These are phyloP conservation scores for Orussus abietinus DNA, from an alignment of 1,140 invertebrate species.

Conservation along the genomic window DNA sequence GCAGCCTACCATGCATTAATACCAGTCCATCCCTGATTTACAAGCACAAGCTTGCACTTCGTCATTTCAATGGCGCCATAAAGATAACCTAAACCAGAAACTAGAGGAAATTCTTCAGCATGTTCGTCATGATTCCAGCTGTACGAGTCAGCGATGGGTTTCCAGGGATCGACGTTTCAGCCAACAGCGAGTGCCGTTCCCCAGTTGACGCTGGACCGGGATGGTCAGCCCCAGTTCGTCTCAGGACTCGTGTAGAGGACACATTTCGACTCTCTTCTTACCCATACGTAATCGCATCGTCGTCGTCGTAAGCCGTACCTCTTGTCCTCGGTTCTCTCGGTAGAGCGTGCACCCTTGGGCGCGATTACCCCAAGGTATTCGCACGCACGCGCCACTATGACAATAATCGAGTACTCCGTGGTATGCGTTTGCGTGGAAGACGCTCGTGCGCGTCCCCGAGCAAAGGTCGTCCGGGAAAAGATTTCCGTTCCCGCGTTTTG, in stretches of 20 bases:
- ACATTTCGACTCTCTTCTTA: conserved; percentile 16
- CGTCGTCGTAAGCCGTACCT: conserved; percentile 29
- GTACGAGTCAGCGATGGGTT: conserved; percentile 63
- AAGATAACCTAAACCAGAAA: no score
- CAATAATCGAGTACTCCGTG: conserved; percentile 42
- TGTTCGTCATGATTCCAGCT: conserved; percentile 60
- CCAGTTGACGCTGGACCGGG: conserved; percentile 58
- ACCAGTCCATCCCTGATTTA: no score
- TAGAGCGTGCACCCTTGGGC: conserved; percentile 26
- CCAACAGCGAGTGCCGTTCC: conserved; percentile 50
- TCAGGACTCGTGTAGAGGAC: conserved; percentile 62
- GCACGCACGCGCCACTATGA: conserved; percentile 41
- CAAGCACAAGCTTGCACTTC: no score
- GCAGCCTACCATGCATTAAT: not conserved
- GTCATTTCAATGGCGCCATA: no score
- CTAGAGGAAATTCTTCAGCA: no score
- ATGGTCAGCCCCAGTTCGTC: conserved; percentile 66
- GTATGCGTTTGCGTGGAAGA: conserved; percentile 25
- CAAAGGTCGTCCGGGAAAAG: no score
- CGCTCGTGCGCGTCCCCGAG: conserved; percentile 23
- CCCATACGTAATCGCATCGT: conserved; percentile 24
- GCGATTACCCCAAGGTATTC: conserved; percentile 18
- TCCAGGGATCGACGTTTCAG: conserved; percentile 71
- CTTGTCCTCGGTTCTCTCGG: conserved; percentile 22
- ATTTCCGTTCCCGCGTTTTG: no score